Evolutionary conservation across 2,797 vertebrate genomes (phyloP), one percentile per base, ranked within the genome.

Genomic region (Miichthys miiuy): DNA sequence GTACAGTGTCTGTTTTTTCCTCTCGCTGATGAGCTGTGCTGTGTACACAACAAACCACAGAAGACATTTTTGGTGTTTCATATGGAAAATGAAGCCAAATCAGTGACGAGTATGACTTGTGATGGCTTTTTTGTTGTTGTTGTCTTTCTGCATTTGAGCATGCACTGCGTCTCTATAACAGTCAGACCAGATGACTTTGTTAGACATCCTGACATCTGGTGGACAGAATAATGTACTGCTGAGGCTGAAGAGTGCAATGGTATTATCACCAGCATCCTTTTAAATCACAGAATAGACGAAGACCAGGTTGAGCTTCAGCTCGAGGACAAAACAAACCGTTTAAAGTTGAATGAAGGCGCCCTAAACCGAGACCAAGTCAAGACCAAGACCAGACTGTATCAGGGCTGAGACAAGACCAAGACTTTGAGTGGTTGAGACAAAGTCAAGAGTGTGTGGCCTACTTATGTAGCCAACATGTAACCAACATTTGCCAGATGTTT

Each of bases 181-280:
- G 5, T 63, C 25, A 47, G 30, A 27, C 11, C 68, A 54, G 4
- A 61, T 20, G 5, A 17, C 17, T 5, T 70, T 34, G 5, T 30
- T 23, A 27, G 21, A 51, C 50, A 65, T 55, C 5, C 66, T 71
- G 74, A 70, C 70, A 74, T 56, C 78, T 77, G 48, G 74, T 68
- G 78, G 67, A 51, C 44, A 27, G n/a, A 58, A 55, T 1, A 10
- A 51, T 70, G 5, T n/a, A 62, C 60, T 65, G 58, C 58, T 17
- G 50, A 47, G 38, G 17, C 17, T 54, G 23, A 65, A 11, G 12
- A 47, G 38, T 10, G 5, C 18, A 27, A 4, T 1, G 11, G 16
- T 17, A 21, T 34, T 2, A 41, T 21, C 14, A 46, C 2, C n/a
- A 34, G 3, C 8, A 60, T 47, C 23, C 34, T 34, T 34, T 34